These are phyloP conservation scores for Mythimna lalbum DNA, from an alignment of 2,888 invertebrate species.

Conservation along the genomic window DNA sequence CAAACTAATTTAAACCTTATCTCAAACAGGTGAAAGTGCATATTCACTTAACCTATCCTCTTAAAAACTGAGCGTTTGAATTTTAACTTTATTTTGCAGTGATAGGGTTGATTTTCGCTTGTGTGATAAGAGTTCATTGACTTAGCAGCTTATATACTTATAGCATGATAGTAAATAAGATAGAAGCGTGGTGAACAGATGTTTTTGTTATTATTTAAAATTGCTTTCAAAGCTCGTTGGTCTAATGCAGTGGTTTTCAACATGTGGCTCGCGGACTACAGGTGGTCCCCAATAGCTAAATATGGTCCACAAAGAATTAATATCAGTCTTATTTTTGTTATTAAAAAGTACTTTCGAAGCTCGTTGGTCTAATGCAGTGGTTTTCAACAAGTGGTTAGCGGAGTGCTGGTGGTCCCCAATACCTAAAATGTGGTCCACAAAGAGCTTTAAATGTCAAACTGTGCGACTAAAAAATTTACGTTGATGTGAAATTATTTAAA, in stretches of 20 bases:
- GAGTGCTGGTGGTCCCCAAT: too few species aligned
- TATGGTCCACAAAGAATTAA: too few species aligned
- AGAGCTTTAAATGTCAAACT: too few species aligned
- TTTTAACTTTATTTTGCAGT: fast-evolving
- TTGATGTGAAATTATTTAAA: too few species aligned
- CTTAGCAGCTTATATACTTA: constrained; percentile 17
- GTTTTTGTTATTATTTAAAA: constrained; percentile 20
- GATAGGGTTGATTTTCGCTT: constrained; percentile 1
- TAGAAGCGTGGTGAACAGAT: constrained; percentile 6
- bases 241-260: background rate
- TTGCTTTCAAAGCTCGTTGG: background rate
- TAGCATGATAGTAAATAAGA: constrained; percentile 17
- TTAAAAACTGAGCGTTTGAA: background rate
- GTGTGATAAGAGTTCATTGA: constrained; percentile 38
- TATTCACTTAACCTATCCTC: constrained; percentile 10
- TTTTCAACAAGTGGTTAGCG: too few species aligned
- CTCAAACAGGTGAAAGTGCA: background rate
- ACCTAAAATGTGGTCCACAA: too few species aligned
- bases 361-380: too few species aligned
- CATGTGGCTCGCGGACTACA: too few species aligned
- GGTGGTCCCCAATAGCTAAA: too few species aligned
- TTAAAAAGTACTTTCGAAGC: too few species aligned
- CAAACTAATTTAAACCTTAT: constrained; percentile 34
- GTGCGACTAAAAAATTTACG: too few species aligned
- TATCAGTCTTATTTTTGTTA: too few species aligned